A percentile compares a stretch with the other conserved stretches of the same genome.
These are phyloP conservation scores for Kryptopterus vitreolus DNA, from an alignment of 2,797 vertebrate species.

Conservation along the genomic window DNA sequence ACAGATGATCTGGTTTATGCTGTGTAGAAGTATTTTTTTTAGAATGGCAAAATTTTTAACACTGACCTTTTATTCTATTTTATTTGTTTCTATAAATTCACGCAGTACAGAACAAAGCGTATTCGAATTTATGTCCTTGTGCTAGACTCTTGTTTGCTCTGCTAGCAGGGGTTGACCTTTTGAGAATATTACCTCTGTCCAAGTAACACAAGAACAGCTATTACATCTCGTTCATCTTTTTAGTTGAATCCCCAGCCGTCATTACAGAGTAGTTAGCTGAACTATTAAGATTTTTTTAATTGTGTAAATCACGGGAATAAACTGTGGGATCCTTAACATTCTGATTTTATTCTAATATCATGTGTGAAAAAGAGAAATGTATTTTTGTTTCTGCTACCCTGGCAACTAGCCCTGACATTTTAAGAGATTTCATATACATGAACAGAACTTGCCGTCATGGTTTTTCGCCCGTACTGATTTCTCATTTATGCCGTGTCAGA, in stretches of 20 bases:
- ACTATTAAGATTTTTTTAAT: background rate
- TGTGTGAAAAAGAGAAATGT: conserved; percentile 1
- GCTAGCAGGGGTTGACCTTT: conserved; percentile 18
- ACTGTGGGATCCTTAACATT: background rate
- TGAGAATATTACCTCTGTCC: background rate
- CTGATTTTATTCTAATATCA: conserved; percentile 7
- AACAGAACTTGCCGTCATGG: conserved; percentile 17
- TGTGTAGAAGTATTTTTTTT: background rate
- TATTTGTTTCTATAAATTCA: background rate
- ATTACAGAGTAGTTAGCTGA: conserved; percentile 9
- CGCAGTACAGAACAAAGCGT: background rate
- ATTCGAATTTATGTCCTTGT: background rate
- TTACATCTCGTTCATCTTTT: conserved; percentile 4
- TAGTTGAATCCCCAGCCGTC: background rate
- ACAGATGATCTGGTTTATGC: background rate
- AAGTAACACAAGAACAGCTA: background rate
- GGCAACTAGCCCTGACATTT: conserved; percentile 49
- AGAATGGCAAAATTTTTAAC: background rate
- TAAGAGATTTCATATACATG: conserved; percentile 25
- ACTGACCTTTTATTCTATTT: background rate
- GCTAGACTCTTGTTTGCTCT: background rate
- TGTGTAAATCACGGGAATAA: background rate
- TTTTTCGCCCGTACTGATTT: conserved; percentile 38
- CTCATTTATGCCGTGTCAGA: conserved; percentile 10
- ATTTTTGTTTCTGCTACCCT: conserved; percentile 38